Conservation (phyloP, 1,140 invertebrate species). For the Drosophila pseudoananassae region DNA sequence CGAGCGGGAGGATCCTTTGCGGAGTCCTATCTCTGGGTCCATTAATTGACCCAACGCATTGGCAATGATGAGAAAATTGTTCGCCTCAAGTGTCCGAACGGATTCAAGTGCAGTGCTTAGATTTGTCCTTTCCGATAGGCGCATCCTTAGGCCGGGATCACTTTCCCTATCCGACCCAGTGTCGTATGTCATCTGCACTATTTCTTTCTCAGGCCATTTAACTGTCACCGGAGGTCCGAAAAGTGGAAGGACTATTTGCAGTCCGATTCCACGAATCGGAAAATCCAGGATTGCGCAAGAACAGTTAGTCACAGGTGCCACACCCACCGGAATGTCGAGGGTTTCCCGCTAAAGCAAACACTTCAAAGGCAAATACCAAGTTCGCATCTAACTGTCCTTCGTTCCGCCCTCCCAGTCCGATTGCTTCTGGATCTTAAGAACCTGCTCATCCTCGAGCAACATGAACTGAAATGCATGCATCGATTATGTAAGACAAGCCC, state of each 20-base stretch:
- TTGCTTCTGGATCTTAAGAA: conserved; percentile 7
- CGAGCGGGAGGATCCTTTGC: conserved; percentile 33
- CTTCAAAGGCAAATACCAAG: conserved; percentile 52
- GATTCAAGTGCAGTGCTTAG: conserved; percentile 70
- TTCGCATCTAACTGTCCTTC: conserved; percentile 51
- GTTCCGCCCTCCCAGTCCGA: conserved; percentile 26
- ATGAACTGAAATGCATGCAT: conserved; percentile 6
- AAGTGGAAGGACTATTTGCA: conserved; percentile 40
- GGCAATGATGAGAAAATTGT: conserved; percentile 76
- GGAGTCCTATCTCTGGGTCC: conserved; percentile 23
- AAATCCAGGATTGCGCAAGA: conserved; percentile 43
- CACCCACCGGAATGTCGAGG: conserved; percentile 39
- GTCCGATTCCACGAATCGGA: conserved; percentile 27
- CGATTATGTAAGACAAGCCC: conserved; percentile 73
- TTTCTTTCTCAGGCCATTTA: conserved; percentile 36
- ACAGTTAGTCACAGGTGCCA: conserved; percentile 63
- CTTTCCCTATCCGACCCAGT: conserved; percentile 54
- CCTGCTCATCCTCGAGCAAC: conserved; percentile 1
- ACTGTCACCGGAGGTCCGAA: conserved; percentile 66
- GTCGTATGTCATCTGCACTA: conserved; percentile 61
- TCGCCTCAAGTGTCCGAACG: conserved; percentile 62
- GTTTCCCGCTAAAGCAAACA: conserved; percentile 75
- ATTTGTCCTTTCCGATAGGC: conserved; percentile 64
- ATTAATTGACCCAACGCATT: conserved; percentile 78
- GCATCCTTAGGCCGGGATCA: conserved; percentile 45